Percentiles rank a stretch among this genome's conserved stretches.
Conservation (phyloP, 2,797 vertebrate genomes). For the Spinibarbus caldwelli region DNA sequence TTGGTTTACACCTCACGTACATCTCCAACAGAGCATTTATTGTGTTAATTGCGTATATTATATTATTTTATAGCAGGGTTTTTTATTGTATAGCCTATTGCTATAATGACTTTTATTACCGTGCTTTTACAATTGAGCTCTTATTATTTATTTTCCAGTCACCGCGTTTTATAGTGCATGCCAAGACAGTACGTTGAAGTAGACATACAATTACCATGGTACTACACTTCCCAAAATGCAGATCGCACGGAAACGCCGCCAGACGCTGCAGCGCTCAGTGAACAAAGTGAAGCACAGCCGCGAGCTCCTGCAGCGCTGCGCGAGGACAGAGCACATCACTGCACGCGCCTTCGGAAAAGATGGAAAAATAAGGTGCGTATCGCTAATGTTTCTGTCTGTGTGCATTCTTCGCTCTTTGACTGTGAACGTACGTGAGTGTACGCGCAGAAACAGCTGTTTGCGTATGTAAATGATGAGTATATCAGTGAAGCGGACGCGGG, state of each 20-base stretch:
- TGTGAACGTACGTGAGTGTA: neutral
- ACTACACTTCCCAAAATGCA: conserved; percentile 53
- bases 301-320: conserved; percentile 33
- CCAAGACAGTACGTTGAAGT: neutral
- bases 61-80: neutral
- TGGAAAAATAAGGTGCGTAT: conserved; percentile 34
- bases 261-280: conserved; percentile 24
- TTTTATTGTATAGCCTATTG: neutral
- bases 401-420: neutral
- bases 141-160: neutral
- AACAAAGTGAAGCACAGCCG: conserved; percentile 47
- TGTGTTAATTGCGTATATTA: neutral
- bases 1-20: too few species aligned
- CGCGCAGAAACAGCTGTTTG: neutral
- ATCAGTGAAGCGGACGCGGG: neutral
- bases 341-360: neutral
- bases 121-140: neutral
- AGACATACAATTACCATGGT: neutral
- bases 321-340: conserved; percentile 17
- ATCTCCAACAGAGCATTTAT: neutral
- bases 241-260: neutral
- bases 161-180: neutral
- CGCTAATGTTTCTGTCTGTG: neutral
- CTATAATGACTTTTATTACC: neutral
- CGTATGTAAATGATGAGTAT: neutral